phyloP scores from a whole-genome alignment of 2,888 invertebrate genomes.

The Trachelus tabidus region DNA sequence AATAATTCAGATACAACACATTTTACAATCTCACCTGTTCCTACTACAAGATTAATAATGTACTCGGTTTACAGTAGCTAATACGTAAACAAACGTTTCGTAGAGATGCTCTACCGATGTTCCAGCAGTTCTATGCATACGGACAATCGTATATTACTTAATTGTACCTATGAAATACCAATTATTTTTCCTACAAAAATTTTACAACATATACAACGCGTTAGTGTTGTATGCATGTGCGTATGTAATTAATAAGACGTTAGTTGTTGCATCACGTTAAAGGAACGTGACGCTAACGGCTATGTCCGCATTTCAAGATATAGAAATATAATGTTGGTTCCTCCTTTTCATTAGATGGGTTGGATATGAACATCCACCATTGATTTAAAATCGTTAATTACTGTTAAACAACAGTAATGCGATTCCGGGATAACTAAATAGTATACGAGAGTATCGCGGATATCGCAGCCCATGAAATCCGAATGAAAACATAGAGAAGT shows the following conservation, averaged over 20 bases:
- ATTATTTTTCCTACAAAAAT: background rate
- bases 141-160: background rate
- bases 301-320: background rate
- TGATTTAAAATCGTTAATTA: background rate
- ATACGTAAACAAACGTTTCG: background rate
- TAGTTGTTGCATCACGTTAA: background rate
- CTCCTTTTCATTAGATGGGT: background rate
- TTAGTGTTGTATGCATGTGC: background rate
- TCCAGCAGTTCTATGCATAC: background rate
- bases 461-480: slow-evolving; percentile 51
- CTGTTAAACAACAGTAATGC: background rate
- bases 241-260: background rate
- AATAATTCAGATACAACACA: slow-evolving; percentile 44
- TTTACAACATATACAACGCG: background rate
- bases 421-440: background rate
- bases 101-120: background rate
- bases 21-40: background rate
- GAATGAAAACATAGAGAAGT: slow-evolving; percentile 47
- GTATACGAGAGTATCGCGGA: slow-evolving; percentile 19
- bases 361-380: background rate
- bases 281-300: background rate
- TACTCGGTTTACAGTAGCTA: background rate
- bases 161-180: background rate
- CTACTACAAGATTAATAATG: background rate
- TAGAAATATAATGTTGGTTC: background rate